Evolutionary conservation across 2,888 invertebrate genomes (phyloP), one percentile per base, ranked within the genome.

Genomic region (Ophonus ardosiacus): DNA sequence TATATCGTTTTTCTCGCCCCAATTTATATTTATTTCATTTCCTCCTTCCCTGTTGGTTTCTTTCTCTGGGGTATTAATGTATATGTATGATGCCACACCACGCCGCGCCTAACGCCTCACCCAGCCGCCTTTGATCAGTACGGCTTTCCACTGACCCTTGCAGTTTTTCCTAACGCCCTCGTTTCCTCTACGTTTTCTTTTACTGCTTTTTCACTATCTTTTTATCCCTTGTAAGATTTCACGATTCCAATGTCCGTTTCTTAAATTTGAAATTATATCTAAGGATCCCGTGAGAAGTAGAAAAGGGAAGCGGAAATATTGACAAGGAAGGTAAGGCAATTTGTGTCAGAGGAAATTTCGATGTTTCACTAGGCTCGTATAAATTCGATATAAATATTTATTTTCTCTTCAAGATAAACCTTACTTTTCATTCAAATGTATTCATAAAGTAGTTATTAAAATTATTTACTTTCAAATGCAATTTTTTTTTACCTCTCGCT

Each of bases 91-190:
- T n/a, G n/a, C n/a, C n/a, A n/a, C n/a, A n/a, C 43, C 13, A 5
- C 17, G 40, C 8, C 18, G 17, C 43, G 15, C 71, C 8, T 24
- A n/a, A n/a, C 68, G 68, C 68, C 6, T 68, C 15, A 17, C 40
- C 31, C 13, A 4, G 43, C 21, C 71, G 40, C 6, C 78, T 78
- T 78, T 78, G 78, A 78, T 59, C 78, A 74, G 43, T 10, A 31
- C 10, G 71, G 63, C 15, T 56, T 78, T 31, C 51, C 24, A 17
- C 78, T 78, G 78, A 78, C 78, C 78, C 57, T 56, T 24, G 78
- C 57, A 78, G 43, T 76, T 76, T 76, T 76, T 51, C 51, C 56
- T 76, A 15, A 76, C 76, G 76, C 78, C 57, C 57, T 78, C 78
- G 57, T 57, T 78, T 78, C 57, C 78, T 56, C 0, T 13, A 31